Percentiles rank a stretch among this genome's conserved stretches.
Conservation (phyloP, 2,113 vertebrate species). For the Muntiacus reevesi region DNA sequence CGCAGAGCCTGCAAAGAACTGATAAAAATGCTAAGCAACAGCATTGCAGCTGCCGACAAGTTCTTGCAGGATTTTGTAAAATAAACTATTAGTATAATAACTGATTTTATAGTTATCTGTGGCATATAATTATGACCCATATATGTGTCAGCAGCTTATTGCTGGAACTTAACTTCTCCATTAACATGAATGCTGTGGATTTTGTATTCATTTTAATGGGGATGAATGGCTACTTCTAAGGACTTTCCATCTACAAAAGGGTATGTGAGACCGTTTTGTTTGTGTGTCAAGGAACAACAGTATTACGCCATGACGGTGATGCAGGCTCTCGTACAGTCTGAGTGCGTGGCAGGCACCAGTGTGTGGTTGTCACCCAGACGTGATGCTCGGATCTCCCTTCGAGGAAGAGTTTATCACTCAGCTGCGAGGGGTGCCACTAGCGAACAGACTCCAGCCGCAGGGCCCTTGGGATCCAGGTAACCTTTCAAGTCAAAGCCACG, state of each 20-base stretch:
- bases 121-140: neutral
- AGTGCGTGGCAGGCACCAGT: fast-evolving
- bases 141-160: neutral
- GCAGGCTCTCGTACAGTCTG: neutral
- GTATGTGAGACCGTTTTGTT: neutral
- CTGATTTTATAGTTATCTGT: slow-evolving; percentile 20
- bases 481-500: neutral
- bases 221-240: neutral
- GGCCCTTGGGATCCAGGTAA: neutral
- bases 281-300: neutral
- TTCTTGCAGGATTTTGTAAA: neutral
- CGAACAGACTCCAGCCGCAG: too few relatives aligned
- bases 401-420: neutral
- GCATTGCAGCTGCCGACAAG: neutral
- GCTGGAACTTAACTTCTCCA: slow-evolving; percentile 1
- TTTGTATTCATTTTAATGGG: neutral
- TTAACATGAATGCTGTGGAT: neutral
- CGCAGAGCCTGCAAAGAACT: neutral
- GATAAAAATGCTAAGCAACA: neutral
- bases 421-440: neutral
- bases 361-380: too few relatives aligned
- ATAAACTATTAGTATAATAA: neutral
- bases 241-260: neutral
- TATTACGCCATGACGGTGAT: neutral
- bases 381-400: neutral